Evolutionary conservation across 2,113 vertebrate species (phyloP).

Genomic region (Cettia cetti): DNA sequence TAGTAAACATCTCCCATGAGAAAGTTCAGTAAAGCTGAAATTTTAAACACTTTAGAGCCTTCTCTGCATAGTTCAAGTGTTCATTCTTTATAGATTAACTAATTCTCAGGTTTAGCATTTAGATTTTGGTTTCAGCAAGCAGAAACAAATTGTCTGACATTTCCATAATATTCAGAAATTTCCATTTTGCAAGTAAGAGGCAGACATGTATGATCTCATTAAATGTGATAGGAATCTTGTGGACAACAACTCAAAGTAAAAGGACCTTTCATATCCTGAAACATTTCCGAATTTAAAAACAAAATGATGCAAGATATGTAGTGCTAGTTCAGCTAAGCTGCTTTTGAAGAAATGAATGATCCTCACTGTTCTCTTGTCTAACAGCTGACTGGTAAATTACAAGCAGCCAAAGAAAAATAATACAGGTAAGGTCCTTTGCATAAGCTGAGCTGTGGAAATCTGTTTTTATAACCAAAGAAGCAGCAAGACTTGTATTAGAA

Average conservation of each 20-base stretch:
- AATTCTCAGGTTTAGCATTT: not conserved
- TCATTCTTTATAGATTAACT: not conserved
- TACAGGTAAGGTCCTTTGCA: constrained; percentile 28
- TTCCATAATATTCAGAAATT: not conserved
- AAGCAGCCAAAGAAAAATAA: constrained; percentile 7
- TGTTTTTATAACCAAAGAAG: constrained; percentile 6
- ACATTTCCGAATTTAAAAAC: not conserved
- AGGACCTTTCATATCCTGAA: not conserved
- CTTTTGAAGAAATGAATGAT: constrained; percentile 59
- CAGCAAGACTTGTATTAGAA: not conserved
- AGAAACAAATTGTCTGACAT: not conserved
- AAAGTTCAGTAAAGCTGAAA: not conserved
- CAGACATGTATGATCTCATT: not conserved
- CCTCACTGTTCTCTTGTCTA: constrained; percentile 39
- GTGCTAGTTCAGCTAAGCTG: constrained; percentile 33
- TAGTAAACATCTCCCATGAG: not conserved
- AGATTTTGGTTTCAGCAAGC: not conserved
- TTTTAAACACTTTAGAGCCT: not conserved
- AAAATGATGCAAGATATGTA: constrained; percentile 35
- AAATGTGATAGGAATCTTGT: not conserved
- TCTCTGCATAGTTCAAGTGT: not conserved
- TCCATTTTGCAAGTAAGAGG: not conserved
- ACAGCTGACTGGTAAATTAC: constrained; percentile 33
- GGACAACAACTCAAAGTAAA: not conserved
- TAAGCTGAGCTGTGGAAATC: constrained; percentile 33